phyloP scores from a whole-genome alignment of 2,888 invertebrate species.

The Sylvicola cinctus region DNA sequence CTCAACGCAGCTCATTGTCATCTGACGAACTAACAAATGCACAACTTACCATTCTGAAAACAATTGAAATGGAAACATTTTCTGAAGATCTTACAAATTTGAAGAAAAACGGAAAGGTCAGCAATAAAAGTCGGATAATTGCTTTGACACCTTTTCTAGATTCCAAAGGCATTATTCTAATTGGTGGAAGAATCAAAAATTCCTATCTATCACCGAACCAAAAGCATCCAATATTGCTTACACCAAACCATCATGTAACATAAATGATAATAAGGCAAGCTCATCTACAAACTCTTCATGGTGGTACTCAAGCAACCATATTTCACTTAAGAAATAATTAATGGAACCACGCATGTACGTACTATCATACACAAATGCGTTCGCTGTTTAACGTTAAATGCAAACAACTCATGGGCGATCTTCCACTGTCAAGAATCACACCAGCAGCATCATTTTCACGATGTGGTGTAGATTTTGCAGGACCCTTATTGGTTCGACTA shows the following conservation, averaged over 20 bases:
- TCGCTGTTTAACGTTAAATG: constrained; percentile 3
- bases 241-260: no score
- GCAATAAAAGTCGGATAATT: not conserved
- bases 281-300: constrained; percentile 5
- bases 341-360: constrained; percentile 8
- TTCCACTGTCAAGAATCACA: constrained; percentile 9
- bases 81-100: no score
- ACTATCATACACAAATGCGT: constrained; percentile 7
- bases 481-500: constrained; percentile 8
- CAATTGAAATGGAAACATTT: no score
- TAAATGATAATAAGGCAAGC: no score
- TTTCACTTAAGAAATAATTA: constrained; percentile 8
- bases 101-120: not conserved
- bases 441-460: constrained; percentile 7
- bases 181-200: not conserved
- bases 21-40: no score
- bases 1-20: no score
- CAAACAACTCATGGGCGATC: constrained; percentile 12
- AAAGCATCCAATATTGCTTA: no score
- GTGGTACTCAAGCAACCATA: constrained; percentile 8
- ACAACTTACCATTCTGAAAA: no score
- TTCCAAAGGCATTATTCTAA: not conserved
- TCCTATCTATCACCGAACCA: no score
- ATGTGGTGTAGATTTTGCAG: constrained; percentile 10
- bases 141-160: not conserved